A percentile compares a stretch with the other conserved stretches of the same genome.
These are phyloP conservation scores for Oreonectes daqikongensis DNA, from an alignment of 2,797 vertebrate genomes.

Conservation along the genomic window DNA sequence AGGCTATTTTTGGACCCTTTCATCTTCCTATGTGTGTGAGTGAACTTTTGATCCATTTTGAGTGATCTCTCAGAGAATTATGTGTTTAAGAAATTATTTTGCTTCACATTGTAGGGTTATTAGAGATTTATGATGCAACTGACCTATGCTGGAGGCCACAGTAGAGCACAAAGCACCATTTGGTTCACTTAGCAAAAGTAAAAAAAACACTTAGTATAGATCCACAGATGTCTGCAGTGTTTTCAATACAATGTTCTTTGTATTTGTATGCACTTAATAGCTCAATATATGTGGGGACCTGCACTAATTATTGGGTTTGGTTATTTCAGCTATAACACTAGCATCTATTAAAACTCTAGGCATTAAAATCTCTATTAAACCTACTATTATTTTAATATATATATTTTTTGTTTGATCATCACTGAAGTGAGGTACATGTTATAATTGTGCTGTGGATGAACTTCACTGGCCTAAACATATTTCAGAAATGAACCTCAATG, in stretches of 20 bases:
- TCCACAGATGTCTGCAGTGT: not conserved
- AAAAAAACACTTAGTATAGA: no score
- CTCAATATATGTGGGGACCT: not conserved
- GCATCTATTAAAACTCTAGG: no score
- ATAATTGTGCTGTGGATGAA: no score
- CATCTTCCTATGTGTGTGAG: slow-evolving; percentile 34
- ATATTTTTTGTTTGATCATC: no score
- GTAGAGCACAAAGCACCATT: slow-evolving; percentile 23
- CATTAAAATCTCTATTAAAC: no score
- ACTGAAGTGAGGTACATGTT: no score
- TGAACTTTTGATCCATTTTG: slow-evolving; percentile 49
- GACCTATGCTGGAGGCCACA: slow-evolving; percentile 18
- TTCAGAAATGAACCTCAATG: no score
- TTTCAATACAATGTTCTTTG: not conserved
- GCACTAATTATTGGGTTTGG: not conserved
- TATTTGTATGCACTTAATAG: not conserved
- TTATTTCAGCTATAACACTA: not conserved
- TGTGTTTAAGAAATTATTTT: slow-evolving; percentile 25
- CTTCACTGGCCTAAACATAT: no score
- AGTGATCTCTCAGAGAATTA: slow-evolving; percentile 24
- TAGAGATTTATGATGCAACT: slow-evolving; percentile 26
- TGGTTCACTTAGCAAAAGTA: no score
- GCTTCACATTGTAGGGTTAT: slow-evolving; percentile 21
- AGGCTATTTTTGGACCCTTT: slow-evolving; percentile 40
- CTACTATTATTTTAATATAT: no score